A percentile compares a stretch with the other conserved stretches of the same genome.
These are phyloP conservation scores for Drosophila oshimai DNA, from an alignment of 1,140 invertebrate species.

Conservation along the genomic window DNA sequence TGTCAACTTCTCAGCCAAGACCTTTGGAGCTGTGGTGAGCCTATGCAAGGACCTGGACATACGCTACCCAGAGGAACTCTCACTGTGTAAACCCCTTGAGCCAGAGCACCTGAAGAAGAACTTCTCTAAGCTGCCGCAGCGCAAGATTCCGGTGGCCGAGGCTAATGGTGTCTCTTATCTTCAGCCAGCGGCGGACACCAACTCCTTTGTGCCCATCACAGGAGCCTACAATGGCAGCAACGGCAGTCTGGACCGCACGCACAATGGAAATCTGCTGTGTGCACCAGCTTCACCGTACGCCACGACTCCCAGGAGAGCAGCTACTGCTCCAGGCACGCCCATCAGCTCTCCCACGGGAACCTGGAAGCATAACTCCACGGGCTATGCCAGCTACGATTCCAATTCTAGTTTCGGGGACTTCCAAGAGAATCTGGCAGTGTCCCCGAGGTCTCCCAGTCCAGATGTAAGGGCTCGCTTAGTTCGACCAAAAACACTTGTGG, in stretches of 20 bases:
- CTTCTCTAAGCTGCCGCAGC: constrained; percentile 88
- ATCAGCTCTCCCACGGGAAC: constrained; percentile 86
- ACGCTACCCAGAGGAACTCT: constrained; percentile 98
- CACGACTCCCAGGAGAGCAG: constrained; percentile 86
- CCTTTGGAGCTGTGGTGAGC: constrained; percentile 96
- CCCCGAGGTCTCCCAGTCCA: constrained; percentile 89
- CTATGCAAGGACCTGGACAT: constrained; percentile 98
- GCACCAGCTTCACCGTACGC: constrained; percentile 62
- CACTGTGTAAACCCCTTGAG: constrained; percentile 95
- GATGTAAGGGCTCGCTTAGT: constrained; percentile 91
- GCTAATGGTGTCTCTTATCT: constrained; percentile 71
- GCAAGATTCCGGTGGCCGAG: constrained; percentile 84
- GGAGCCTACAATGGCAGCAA: constrained; percentile 87
- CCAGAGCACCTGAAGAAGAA: constrained; percentile 94
- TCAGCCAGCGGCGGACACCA: constrained; percentile 89
- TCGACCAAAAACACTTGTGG: constrained; percentile 94
- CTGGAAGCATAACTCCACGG: constrained; percentile 72
- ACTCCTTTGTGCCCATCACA: constrained; percentile 91
- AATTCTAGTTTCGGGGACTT: constrained; percentile 86
- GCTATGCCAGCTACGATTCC: constrained; percentile 72
- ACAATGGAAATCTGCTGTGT: constrained; percentile 83
- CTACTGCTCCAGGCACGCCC: constrained; percentile 86
- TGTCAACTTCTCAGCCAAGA: constrained; percentile 98
- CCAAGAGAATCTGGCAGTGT: constrained; percentile 91
- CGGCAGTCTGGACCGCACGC: constrained; percentile 87